phyloP scores from a whole-genome alignment of 2,113 vertebrate species.

The Holacanthus passer region DNA sequence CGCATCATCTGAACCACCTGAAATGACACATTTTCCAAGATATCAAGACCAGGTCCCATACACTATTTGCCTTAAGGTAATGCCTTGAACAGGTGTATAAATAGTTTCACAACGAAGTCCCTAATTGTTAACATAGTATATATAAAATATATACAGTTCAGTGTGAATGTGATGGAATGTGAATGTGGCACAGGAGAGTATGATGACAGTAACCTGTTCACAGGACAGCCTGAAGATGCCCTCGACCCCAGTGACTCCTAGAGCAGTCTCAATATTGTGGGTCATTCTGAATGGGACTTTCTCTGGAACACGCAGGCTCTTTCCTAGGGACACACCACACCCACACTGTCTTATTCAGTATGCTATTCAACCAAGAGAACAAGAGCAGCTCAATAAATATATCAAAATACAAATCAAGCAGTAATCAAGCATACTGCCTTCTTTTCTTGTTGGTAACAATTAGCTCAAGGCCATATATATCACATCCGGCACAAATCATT shows the following conservation, averaged over 20 bases:
- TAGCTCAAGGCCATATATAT: too few species aligned
- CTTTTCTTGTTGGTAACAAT: too few species aligned
- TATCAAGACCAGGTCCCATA: neutral
- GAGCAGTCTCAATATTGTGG: slow-evolving; percentile 96
- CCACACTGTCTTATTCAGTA: neutral
- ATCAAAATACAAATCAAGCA: too few species aligned
- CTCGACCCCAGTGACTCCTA: slow-evolving; percentile 97
- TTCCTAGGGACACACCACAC: slow-evolving; percentile 82
- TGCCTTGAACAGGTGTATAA: too few species aligned
- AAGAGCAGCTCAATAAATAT: neutral
- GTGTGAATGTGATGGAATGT: neutral
- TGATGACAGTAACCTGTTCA: slow-evolving; percentile 89
- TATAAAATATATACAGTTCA: neutral
- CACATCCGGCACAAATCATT: neutral
- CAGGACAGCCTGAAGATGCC: slow-evolving; percentile 98
- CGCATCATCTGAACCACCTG: slow-evolving; percentile 98
- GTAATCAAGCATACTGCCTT: too few species aligned
- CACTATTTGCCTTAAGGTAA: neutral
- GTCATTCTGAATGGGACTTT: slow-evolving; percentile 99
- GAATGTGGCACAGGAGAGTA: too few species aligned
- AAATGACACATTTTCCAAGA: neutral
- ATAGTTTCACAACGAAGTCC: too few species aligned
- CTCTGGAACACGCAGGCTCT: slow-evolving; percentile 96
- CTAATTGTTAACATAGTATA: too few species aligned
- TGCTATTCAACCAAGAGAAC: neutral